Conservation (phyloP, 2,888 invertebrate genomes). For the Phaonia tiefii region DNA sequence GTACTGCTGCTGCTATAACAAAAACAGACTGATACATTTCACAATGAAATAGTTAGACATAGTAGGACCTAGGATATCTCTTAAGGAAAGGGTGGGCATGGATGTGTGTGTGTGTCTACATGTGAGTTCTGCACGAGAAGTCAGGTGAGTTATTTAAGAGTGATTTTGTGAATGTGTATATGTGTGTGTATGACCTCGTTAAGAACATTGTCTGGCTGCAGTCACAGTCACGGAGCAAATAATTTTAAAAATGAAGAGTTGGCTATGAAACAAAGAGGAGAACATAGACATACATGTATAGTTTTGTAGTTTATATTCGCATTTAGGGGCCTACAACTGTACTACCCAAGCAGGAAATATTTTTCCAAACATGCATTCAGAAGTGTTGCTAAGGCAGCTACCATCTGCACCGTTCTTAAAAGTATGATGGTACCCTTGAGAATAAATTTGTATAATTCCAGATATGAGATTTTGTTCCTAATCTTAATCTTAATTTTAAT, state of each 20-base stretch:
- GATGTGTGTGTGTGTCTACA: not conserved
- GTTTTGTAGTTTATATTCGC: not conserved
- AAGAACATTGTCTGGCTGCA: conserved; percentile 39
- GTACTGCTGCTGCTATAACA: not conserved
- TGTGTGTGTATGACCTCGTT: conserved; percentile 19
- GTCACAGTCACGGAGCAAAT: conserved; percentile 57
- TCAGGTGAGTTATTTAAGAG: not conserved
- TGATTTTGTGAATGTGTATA: not conserved
- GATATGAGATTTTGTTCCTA: too few species aligned
- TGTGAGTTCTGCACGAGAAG: conserved; percentile 1
- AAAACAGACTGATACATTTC: conserved; percentile 15
- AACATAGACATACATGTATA: not conserved
- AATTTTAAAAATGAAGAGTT: conserved; percentile 55
- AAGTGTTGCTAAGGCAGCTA: too few species aligned
- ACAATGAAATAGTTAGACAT: conserved; percentile 33
- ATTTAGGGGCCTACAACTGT: too few species aligned
- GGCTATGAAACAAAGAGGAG: conserved; percentile 37
- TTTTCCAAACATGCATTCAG: too few species aligned
- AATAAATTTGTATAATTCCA: too few species aligned
- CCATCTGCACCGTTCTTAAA: too few species aligned
- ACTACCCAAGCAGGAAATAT: too few species aligned
- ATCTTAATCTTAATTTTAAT: too few species aligned
- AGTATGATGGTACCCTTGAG: too few species aligned
- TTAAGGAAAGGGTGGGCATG: not conserved
- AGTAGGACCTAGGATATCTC: conserved; percentile 1